These are phyloP conservation scores for Atta cephalotes DNA, from an alignment of 1,140 invertebrate genomes.

Conservation along the genomic window DNA sequence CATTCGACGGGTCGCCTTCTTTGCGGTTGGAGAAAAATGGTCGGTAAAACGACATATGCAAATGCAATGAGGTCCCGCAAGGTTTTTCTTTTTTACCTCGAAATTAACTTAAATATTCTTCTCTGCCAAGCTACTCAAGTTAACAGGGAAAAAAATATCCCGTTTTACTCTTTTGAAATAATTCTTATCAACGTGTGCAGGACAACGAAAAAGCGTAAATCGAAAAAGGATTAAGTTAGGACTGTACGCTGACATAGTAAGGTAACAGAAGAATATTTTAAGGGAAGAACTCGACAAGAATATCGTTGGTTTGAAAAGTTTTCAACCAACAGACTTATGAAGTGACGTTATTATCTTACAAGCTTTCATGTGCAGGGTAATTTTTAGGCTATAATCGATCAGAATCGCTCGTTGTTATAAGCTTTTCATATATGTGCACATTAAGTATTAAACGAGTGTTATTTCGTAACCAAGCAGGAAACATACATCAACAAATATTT, in stretches of 20 bases:
- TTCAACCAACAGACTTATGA: neutral
- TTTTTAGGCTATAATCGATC: constrained; percentile 33
- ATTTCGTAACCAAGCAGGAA: constrained; percentile 33
- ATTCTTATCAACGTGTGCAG: neutral
- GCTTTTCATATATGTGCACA: constrained; percentile 21
- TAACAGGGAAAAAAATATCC: neutral
- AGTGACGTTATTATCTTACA: constrained; percentile 25
- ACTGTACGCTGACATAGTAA: neutral
- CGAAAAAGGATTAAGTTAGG: neutral
- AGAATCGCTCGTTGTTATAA: neutral
- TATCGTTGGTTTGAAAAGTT: neutral
- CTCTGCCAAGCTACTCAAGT: neutral
- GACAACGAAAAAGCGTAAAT: neutral
- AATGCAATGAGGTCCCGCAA: constrained; percentile 1
- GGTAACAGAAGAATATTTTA: constrained; percentile 24
- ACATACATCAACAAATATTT: constrained; percentile 48
- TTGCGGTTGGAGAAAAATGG: constrained; percentile 18
- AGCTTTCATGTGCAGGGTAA: constrained; percentile 14
- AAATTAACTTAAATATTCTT: constrained; percentile 12
- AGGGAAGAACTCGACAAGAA: neutral
- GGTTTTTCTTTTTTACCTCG: neutral
- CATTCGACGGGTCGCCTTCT: neutral
- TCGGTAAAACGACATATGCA: constrained; percentile 3
- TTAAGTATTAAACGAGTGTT: constrained; percentile 38
- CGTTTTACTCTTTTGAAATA: neutral